These are phyloP conservation scores for Petrolisthes manimaculis DNA, from an alignment of 2,888 invertebrate genomes.

Conservation along the genomic window DNA sequence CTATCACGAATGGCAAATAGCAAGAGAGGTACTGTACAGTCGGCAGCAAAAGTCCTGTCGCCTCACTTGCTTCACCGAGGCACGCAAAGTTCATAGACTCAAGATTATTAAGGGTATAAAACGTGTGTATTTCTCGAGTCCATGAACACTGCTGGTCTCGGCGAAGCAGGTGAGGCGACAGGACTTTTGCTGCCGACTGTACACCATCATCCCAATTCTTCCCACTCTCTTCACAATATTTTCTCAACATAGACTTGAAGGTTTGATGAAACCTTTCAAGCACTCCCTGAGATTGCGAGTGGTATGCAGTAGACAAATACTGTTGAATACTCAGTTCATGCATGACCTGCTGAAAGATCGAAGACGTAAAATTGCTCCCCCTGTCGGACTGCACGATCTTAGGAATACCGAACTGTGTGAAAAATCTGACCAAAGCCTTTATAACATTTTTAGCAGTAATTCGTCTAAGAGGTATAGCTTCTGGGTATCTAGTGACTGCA, in stretches of 20 bases:
- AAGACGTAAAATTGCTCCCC: conserved; percentile 15
- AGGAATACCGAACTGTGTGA: conserved; percentile 18
- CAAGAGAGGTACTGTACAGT: too few relatives aligned
- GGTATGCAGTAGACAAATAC: neutral
- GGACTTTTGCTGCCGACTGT: too few relatives aligned
- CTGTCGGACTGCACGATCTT: conserved; percentile 9
- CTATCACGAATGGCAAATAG: conserved; percentile 22
- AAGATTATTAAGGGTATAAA: too few relatives aligned
- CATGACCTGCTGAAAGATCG: conserved; percentile 20
- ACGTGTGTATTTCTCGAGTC: too few relatives aligned
- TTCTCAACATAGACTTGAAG: neutral
- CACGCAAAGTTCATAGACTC: too few relatives aligned
- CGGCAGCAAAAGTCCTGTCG: too few relatives aligned
- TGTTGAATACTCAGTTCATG: conserved; percentile 8
- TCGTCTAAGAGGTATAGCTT: conserved; percentile 4
- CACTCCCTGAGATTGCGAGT: conserved; percentile 7
- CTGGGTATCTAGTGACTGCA: conserved; percentile 17
- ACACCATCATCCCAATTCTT: conserved; percentile 20
- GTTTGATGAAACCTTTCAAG: conserved; percentile 26
- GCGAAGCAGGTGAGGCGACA: too few relatives aligned
- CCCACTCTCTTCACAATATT: neutral
- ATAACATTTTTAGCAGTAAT: conserved; percentile 9
- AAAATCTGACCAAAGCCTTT: conserved; percentile 3
- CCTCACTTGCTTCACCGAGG: too few relatives aligned
- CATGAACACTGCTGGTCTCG: too few relatives aligned